Base-by-base conservation (phyloP, 2,888 invertebrate genomes). In the Rotaria sp. region DNA sequence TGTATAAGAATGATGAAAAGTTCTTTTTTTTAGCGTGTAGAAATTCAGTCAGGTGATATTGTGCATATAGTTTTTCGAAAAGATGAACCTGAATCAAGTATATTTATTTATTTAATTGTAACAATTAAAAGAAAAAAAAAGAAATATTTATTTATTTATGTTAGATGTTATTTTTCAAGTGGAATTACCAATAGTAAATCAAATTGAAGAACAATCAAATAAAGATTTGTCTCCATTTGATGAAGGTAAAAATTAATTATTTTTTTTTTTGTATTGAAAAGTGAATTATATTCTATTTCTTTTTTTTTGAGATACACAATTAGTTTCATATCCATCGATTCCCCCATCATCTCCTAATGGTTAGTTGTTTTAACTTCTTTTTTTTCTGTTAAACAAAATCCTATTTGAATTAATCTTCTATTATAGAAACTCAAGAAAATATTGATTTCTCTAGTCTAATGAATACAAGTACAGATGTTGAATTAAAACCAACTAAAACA, bases 21-120 rank as follows among this genome's bases (percentile, higher is more conserved):
- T 45, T 45, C 13, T 8, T 11, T 13, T 45, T 45, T 45, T 45
- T 50, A 90, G 89, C 88, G 88, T 87, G 88, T 88, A 67, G 87
- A 89, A 84, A 86, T 90, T 41, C 48, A 88, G 8, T 90, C 90
- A 89, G 90, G 90, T 45, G 90, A 90, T 88, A 90, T 90, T 87
- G 89, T 90, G 87, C 89, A 89, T 87, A 84, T 90, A 85, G 90
- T 90, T 0, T 90, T 89, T 87, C 89, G 90, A 88, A 90, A 90
- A 87, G 87, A 88, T 85, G 88, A 89, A 21, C 88, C 88, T 45
- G 88, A 88, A 45, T 74, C 88, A 26, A 90, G 90, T 90, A 88
- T 89, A 89, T 89, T 41, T 21, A 38, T 67, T 30, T 84, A 55
- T 85, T 35, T 85, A 15, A 30, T 24, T 11, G n/a, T n/a, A n/a